These are phyloP conservation scores for Coryphaenoides rupestris DNA, from an alignment of 2,113 vertebrate genomes.

Conservation along the genomic window DNA sequence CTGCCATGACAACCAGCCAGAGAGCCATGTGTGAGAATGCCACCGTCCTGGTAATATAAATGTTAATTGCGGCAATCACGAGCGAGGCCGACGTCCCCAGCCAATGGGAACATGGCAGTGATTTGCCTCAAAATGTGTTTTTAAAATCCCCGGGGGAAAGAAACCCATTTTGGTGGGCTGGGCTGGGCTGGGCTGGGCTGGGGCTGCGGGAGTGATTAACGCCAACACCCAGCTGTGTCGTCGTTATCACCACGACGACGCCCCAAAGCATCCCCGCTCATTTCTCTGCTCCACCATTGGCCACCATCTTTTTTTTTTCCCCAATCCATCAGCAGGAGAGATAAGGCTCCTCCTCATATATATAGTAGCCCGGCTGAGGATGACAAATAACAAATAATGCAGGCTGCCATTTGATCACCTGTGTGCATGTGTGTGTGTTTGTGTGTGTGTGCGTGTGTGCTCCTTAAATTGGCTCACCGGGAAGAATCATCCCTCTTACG, in stretches of 20 bases:
- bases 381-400: conserved; percentile 40
- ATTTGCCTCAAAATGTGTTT: conserved; percentile 22
- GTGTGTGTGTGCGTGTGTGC: conserved; percentile 8
- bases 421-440: conserved; percentile 17
- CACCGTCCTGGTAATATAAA: conserved; percentile 24
- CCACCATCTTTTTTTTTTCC: conserved; percentile 21
- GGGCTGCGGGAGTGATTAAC: conserved; percentile 35
- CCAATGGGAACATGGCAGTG: not conserved
- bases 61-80: conserved; percentile 26
- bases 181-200: not conserved
- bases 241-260: conserved; percentile 45
- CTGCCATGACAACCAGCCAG: conserved; percentile 31
- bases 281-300: conserved; percentile 21
- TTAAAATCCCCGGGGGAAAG: conserved; percentile 11
- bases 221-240: conserved; percentile 28
- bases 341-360: conserved; percentile 22
- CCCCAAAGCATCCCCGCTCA: conserved; percentile 39
- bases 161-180: not conserved
- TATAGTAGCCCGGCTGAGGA: conserved; percentile 19
- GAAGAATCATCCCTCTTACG: conserved; percentile 38
- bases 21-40: conserved; percentile 22
- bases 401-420: conserved; percentile 30
- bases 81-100: conserved; percentile 15
- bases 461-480: conserved; percentile 49
- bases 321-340: conserved; percentile 38